Evolutionary conservation across 23 tunicate genomes (phyloP).

Genomic region (Ciona savignyi): DNA sequence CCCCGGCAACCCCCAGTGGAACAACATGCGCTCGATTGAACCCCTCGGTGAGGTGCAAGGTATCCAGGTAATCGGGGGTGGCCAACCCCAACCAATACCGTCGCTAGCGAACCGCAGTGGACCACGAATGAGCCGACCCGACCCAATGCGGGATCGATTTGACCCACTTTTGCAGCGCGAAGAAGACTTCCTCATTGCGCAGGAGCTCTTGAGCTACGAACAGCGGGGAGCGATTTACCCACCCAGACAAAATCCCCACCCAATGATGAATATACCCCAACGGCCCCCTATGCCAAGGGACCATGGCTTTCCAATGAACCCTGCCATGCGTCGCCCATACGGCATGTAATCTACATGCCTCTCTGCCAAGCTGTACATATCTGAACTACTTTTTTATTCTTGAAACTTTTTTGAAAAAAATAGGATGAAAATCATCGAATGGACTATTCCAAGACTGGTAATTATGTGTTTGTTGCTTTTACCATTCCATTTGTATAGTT

Average conservation of each 20-base stretch:
- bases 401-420: background rate
- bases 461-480: background rate
- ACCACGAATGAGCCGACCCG: background rate
- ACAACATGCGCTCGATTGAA: background rate
- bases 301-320: background rate
- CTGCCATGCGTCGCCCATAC: background rate
- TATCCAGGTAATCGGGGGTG: constrained; percentile 84
- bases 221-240: background rate
- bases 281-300: background rate
- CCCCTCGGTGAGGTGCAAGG: constrained; percentile 74
- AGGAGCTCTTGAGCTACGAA: background rate
- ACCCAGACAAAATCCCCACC: background rate
- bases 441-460: background rate
- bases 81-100: constrained; percentile 68
- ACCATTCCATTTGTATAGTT: too few species aligned
- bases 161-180: background rate
- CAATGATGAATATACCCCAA: background rate
- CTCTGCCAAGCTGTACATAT: background rate
- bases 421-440: background rate
- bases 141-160: background rate
- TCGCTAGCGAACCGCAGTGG: constrained; percentile 47
- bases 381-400: background rate
- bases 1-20: constrained; percentile 10
- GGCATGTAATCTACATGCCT: background rate
- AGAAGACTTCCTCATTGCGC: background rate